These are phyloP conservation scores for Leucosticte australis DNA, from an alignment of 2,113 vertebrate species.

Conservation along the genomic window DNA sequence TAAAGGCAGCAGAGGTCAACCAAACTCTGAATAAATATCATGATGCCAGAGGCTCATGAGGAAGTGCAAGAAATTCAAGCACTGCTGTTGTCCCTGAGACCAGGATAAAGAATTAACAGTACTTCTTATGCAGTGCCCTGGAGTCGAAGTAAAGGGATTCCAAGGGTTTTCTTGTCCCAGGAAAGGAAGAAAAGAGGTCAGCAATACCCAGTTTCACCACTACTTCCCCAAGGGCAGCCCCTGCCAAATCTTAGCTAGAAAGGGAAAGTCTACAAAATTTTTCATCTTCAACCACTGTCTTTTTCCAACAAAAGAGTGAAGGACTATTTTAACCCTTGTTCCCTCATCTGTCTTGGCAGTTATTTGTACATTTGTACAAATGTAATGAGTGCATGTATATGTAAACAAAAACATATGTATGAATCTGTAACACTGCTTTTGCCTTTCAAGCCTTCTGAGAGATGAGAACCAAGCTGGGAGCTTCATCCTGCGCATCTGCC, in stretches of 20 bases:
- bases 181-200: neutral
- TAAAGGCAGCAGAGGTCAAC: constrained; percentile 38
- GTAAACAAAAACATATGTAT: neutral
- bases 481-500: neutral
- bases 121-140: neutral
- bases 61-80: neutral
- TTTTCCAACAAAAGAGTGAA: neutral
- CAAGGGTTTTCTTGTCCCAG: neutral
- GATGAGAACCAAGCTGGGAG: neutral
- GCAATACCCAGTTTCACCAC: neutral
- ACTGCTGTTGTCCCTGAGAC: neutral
- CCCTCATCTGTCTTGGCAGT: neutral
- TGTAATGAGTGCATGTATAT: neutral
- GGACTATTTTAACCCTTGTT: neutral
- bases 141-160: neutral
- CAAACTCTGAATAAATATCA: constrained; percentile 50
- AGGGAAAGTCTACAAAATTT: neutral
- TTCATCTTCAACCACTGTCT: neutral
- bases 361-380: neutral
- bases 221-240: neutral
- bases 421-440: neutral
- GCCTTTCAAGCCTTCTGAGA: neutral
- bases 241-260: neutral
- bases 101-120: neutral
- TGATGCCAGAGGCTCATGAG: neutral